phyloP scores from a whole-genome alignment of 2,113 vertebrate genomes.

The Lethenteron camtschaticum region DNA sequence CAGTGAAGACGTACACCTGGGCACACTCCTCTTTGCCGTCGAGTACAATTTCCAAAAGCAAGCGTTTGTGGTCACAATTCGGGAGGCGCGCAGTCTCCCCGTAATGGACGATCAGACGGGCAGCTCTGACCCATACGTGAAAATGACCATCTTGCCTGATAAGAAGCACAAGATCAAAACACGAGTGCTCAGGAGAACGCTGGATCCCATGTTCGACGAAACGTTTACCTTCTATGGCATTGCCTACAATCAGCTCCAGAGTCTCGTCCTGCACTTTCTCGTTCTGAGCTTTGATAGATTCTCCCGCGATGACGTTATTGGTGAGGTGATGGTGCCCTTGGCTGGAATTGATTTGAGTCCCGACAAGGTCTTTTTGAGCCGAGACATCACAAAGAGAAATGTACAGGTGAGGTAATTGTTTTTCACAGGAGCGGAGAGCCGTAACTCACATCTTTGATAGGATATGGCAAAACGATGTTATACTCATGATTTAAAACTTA shows the following conservation, averaged over 20 bases:
- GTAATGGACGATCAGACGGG: slow-evolving; percentile 59
- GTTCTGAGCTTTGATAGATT: slow-evolving; percentile 89
- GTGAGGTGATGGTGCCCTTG: slow-evolving; percentile 69
- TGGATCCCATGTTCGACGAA: slow-evolving; percentile 73
- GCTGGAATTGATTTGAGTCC: slow-evolving; percentile 74
- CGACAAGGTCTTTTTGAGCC: slow-evolving; percentile 58
- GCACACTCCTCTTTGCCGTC: slow-evolving; percentile 54
- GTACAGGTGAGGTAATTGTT: slow-evolving; percentile 39
- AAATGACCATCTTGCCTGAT: slow-evolving; percentile 91
- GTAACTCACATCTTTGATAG: too few species aligned
- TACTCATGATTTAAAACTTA: too few species aligned
- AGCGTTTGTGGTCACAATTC: slow-evolving; percentile 72
- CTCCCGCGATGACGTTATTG: slow-evolving; percentile 71
- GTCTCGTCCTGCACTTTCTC: slow-evolving; percentile 76
- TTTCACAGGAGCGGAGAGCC: too few species aligned
- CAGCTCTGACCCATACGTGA: slow-evolving; percentile 73
- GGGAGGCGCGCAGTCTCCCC: slow-evolving; percentile 59
- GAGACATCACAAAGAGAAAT: slow-evolving; percentile 72
- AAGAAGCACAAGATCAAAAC: slow-evolving; percentile 90
- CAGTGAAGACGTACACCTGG: slow-evolving; percentile 28
- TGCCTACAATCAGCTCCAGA: slow-evolving; percentile 65
- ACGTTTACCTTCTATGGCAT: slow-evolving; percentile 95
- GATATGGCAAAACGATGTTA: too few species aligned
- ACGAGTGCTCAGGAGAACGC: slow-evolving; percentile 63
- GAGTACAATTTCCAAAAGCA: slow-evolving; percentile 98